Conservation (phyloP, 2,113 vertebrate genomes). For the Psophia crepitans region DNA sequence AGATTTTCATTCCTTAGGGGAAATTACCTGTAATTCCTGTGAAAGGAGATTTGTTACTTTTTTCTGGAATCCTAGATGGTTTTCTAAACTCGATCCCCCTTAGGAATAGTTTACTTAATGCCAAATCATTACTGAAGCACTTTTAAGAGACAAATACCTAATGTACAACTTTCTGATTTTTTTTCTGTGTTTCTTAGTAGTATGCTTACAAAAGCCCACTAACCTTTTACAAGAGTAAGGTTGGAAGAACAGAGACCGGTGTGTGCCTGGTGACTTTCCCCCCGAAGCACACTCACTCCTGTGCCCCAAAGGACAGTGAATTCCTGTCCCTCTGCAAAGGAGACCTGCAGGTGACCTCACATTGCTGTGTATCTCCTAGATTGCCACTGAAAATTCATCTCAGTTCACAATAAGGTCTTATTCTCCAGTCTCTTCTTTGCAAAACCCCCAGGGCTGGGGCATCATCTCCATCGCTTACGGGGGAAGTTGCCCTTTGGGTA, state of each 20-base stretch:
- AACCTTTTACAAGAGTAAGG: not conserved
- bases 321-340: not conserved
- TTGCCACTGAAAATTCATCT: not conserved
- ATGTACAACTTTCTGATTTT: not conserved
- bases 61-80: not conserved
- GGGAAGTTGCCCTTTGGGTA: not conserved
- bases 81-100: not conserved
- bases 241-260: not conserved
- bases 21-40: not conserved
- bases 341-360: not conserved
- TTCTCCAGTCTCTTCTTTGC: not conserved
- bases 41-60: not conserved
- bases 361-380: not conserved
- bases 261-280: not conserved
- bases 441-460: not conserved
- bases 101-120: not conserved
- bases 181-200: not conserved
- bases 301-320: not conserved
- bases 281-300: not conserved
- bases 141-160: not conserved
- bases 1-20: not conserved
- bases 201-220: not conserved
- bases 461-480: fast-evolving
- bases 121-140: not conserved
- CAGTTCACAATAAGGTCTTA: not conserved